Base-by-base conservation (phyloP, 2,888 invertebrate species). In the Listrodromus nycthemerus region DNA sequence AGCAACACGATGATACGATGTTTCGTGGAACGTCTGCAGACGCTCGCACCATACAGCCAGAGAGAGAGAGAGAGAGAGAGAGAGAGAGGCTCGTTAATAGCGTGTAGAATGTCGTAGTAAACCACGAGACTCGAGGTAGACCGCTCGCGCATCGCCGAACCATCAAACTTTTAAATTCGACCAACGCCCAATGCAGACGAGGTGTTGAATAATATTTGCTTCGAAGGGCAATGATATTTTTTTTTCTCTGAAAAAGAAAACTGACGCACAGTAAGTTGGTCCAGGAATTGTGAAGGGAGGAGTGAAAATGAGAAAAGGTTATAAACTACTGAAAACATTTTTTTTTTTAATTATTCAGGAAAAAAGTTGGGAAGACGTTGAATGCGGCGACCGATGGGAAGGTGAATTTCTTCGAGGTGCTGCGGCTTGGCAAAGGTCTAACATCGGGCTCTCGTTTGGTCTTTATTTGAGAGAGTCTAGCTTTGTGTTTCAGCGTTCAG, bases 91-190 rank as follows among this genome's bases (percentile, higher is more conserved):
- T 30, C 30, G 45, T 50, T 69, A 65, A 79, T 73, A 63, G 58
- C 70, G 55, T 76, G 58, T 61, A 50, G 58, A 76, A 58, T 76
- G 81, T 76, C 48, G 63, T 74, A 65, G 71, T 66, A 67, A 83
- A 80, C 76, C 66, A 45, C 52, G 69, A 71, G 61, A 69, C 70
- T 69, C 50, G 58, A 45, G 82, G 78, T 65, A 75, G 69, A 82
- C 69, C 74, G 66, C 74, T 52, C 33, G 45, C 55, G 55, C 55
- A 30, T 58, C 45, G 52, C 67, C 75, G 75, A 69, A 61, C 75
- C 79, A 71, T 76, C 58, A 73, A 83, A 76, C 76, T 76, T 75
- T 67, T n/a, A n/a, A 71, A 83, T 80, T 73, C 45, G 58, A 45
- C 33, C 48, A 30, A 50, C 61, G 10, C 67, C 33, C 13, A 27